Percentiles rank a stretch among this genome's conserved stretches.
Conservation (phyloP, 1,140 invertebrate species). For the Temnothorax curvispinosus region DNA sequence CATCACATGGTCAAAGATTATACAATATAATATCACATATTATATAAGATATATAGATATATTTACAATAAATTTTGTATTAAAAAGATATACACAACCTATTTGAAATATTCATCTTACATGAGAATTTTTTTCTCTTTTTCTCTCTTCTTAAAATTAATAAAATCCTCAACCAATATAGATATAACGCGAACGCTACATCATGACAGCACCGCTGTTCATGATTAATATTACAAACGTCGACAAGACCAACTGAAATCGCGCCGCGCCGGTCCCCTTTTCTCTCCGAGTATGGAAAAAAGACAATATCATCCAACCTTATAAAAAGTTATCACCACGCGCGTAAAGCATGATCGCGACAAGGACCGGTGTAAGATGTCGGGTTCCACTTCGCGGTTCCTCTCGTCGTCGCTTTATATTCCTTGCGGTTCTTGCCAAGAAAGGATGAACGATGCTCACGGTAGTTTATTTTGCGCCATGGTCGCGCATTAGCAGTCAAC, state of each 20-base stretch:
- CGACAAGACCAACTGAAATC: slow-evolving; percentile 9
- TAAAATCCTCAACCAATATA: neutral
- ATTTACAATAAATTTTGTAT: neutral
- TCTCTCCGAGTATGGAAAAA: slow-evolving; percentile 15
- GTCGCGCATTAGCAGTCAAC: slow-evolving; percentile 43
- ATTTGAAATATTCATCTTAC: neutral
- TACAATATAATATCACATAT: neutral
- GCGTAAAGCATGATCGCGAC: slow-evolving; percentile 37
- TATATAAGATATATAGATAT: neutral
- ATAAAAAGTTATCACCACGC: slow-evolving; percentile 41
- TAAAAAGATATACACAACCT: neutral
- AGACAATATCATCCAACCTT: neutral
- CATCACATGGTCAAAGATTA: neutral
- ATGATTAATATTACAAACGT: slow-evolving; percentile 3
- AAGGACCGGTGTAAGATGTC: slow-evolving; percentile 29
- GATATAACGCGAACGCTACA: neutral
- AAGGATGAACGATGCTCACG: slow-evolving; percentile 24
- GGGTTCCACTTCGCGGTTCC: slow-evolving; percentile 7
- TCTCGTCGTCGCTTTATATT: slow-evolving; percentile 44
- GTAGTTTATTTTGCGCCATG: slow-evolving; percentile 35
- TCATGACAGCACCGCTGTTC: neutral
- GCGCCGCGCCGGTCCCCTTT: neutral
- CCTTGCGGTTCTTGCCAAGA: slow-evolving; percentile 33
- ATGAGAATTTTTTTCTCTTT: neutral
- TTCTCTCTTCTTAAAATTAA: neutral